Base-by-base conservation (phyloP, 2,797 vertebrate genomes). In the Thamnophis elegans region DNA sequence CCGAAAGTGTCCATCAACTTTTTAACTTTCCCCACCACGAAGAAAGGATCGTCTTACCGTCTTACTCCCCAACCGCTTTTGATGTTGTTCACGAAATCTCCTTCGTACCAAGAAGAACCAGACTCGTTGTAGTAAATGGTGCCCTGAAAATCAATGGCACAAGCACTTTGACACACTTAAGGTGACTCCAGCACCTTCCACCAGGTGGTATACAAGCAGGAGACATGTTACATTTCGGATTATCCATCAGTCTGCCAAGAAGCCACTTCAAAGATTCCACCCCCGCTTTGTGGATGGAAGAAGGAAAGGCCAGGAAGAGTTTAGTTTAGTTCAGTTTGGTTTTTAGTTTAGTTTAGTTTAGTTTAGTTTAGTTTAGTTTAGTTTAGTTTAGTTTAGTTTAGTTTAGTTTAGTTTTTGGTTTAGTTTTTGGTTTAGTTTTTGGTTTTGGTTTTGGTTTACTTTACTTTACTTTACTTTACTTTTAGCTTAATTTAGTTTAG, bases 81-180 rank as follows among this genome's bases (percentile, higher is more conserved):
- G 95, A 96, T 62, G 92, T 99, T 99, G 94, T 97, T 96, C 32
- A 98, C 96, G 99, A 99, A 99, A 25, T 98, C 97, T 0, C 99
- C 99, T 93, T 98, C 97, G 93, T 99, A 99, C 99, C 98, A 99
- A 16, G 98, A 99, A 1, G 97, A 98, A 55, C 94, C 94, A 0
- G 98, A 97, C 94, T 94, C 56, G 91, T 99, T 98, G 94, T 98
- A 99, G 95, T 97, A 98, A 91, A 98, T 96, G 1, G 88, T 95
- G 42, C 99, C 99, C 99, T 99, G 88, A 94, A 98, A 97, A n/a
- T 28, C 18, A 92, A 96, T 18, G 85, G 85, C 14, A 85, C 0
- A 14, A 78, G 54, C 26, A 32, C 68, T 92, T 90, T 20, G 28
- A 58, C 18, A 89, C 93, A 94, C 47, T 22, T 85, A 68, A 36